Percentiles rank a stretch among this genome's conserved stretches.
Conservation (phyloP, 2,888 invertebrate species). For the Allygus modestus region DNA sequence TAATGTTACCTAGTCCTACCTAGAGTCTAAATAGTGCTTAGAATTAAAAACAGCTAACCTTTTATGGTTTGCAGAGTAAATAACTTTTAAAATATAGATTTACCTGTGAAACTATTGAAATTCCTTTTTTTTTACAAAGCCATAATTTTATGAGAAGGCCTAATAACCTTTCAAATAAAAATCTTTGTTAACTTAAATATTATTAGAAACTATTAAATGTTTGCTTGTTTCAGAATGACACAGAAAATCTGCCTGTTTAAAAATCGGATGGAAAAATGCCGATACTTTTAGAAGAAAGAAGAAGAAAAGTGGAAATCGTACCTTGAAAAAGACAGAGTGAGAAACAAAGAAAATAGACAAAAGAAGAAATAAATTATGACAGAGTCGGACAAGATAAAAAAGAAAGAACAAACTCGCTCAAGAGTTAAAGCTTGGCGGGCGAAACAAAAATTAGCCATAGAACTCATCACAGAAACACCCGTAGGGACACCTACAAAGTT, state of each 20-base stretch:
- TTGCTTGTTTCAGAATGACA: not conserved
- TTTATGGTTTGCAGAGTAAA: too few species aligned
- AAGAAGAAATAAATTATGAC: too few species aligned
- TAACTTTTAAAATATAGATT: not conserved
- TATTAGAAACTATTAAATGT: not conserved
- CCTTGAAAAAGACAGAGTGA: not conserved
- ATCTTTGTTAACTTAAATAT: not conserved
- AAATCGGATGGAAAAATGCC: not conserved
- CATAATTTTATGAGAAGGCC: not conserved
- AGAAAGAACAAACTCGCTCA: too few species aligned
- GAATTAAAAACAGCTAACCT: too few species aligned
- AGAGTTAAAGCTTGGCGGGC: too few species aligned
- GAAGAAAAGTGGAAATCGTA: not conserved
- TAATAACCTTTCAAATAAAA: not conserved
- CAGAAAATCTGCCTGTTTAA: not conserved
- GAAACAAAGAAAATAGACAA: constrained; percentile 1
- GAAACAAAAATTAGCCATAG: too few species aligned
- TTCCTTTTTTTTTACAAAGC: not conserved
- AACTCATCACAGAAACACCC: too few species aligned
- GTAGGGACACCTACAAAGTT: too few species aligned
- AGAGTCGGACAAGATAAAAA: too few species aligned
- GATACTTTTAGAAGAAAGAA: not conserved
- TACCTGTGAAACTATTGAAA: not conserved
- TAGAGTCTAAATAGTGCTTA: too few species aligned
- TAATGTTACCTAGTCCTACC: too few species aligned